phyloP scores from a whole-genome alignment of 2,888 invertebrate genomes.

The Brachypalpus laphriformis region DNA sequence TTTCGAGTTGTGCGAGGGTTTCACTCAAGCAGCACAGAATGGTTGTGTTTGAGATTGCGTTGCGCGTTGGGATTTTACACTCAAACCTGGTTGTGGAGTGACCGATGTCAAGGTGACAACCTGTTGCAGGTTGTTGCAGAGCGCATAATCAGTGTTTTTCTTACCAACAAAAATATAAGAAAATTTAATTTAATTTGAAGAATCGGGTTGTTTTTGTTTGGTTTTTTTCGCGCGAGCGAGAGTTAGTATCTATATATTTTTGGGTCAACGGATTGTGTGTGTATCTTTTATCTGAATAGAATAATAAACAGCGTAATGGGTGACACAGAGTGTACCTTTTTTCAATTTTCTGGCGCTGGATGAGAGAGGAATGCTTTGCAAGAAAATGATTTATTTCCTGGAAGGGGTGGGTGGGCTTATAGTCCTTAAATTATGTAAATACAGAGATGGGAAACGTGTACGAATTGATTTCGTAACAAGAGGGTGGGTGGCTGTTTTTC shows the following conservation, averaged over 20 bases:
- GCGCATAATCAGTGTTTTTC: constrained; percentile 55
- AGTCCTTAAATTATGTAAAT: constrained; percentile 2
- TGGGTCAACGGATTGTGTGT: constrained; percentile 60
- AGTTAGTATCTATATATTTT: constrained; percentile 17
- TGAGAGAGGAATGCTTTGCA: background rate
- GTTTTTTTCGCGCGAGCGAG: background rate
- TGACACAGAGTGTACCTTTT: constrained; percentile 26
- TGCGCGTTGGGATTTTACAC: constrained; percentile 45
- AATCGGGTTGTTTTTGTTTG: constrained; percentile 19
- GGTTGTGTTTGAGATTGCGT: constrained; percentile 26
- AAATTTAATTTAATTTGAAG: constrained; percentile 36
- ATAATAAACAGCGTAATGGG: constrained; percentile 43
- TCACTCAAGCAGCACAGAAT: background rate
- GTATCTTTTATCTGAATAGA: constrained; percentile 47
- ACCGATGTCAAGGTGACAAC: constrained; percentile 74
- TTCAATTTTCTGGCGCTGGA: background rate
- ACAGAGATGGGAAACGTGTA: background rate
- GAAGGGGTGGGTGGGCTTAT: background rate
- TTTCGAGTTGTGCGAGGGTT: constrained; percentile 5
- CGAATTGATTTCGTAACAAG: constrained; percentile 34
- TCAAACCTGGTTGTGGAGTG: constrained; percentile 64
- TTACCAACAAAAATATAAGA: background rate
- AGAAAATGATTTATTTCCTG: constrained; percentile 21
- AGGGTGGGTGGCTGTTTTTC: background rate
- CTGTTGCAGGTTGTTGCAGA: constrained; percentile 61